Conservation (phyloP, 2,113 vertebrate species). For the Podocnemis expansa region DNA sequence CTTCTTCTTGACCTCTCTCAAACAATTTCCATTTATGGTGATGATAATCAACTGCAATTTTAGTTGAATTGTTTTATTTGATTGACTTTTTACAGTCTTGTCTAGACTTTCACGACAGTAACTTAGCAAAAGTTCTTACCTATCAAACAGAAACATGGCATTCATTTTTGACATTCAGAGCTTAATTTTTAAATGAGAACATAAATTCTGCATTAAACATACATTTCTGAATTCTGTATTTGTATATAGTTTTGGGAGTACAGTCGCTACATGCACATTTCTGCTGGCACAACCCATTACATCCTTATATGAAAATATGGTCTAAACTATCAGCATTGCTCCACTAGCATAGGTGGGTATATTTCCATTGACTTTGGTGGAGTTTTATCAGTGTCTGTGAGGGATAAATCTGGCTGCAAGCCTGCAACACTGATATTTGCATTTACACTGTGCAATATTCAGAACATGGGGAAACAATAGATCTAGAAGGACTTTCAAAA, state of each 20-base stretch:
- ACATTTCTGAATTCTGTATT: background rate
- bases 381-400: background rate
- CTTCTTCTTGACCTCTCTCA: background rate
- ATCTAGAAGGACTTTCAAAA: background rate
- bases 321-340: background rate
- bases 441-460: background rate
- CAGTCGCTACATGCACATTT: background rate
- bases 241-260: background rate
- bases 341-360: background rate
- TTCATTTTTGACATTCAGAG: background rate
- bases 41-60: background rate
- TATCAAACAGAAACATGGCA: background rate
- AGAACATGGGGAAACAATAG: background rate
- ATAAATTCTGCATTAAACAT: background rate
- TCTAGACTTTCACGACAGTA: background rate
- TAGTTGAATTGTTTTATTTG: background rate
- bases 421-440: accelerated
- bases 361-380: background rate
- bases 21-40: background rate
- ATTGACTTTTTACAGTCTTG: background rate
- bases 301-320: background rate
- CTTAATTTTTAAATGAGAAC: background rate
- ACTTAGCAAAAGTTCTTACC: background rate
- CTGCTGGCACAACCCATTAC: background rate
- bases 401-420: background rate